These are phyloP conservation scores for Halictus rubicundus DNA, from an alignment of 1,140 invertebrate genomes.

Conservation along the genomic window DNA sequence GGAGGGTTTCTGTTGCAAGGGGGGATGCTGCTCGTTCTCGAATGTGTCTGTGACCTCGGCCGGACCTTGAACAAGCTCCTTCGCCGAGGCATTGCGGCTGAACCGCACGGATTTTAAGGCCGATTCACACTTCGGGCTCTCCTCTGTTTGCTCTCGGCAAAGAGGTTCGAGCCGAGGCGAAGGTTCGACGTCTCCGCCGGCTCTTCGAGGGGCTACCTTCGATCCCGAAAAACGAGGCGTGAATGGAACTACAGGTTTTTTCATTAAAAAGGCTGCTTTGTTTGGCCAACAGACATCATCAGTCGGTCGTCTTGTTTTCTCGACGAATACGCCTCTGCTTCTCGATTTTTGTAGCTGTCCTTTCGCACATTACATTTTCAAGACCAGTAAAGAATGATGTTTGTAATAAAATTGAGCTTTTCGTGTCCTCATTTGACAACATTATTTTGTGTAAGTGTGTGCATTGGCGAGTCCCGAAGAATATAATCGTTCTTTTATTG, in stretches of 20 bases:
- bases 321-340: too few relatives aligned
- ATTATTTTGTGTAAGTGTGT: too few relatives aligned
- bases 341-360: too few relatives aligned
- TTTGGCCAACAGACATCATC: too few relatives aligned
- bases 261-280: neutral
- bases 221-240: constrained; percentile 48
- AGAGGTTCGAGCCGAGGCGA: neutral
- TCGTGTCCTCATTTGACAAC: too few relatives aligned
- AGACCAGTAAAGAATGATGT: too few relatives aligned
- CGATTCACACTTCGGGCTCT: constrained; percentile 9
- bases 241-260: constrained; percentile 35
- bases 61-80: constrained; percentile 76
- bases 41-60: constrained; percentile 73
- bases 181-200: neutral
- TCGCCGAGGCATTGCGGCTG: constrained; percentile 46
- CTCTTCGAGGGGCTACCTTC: neutral
- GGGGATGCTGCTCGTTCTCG: constrained; percentile 52
- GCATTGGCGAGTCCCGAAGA: too few relatives aligned
- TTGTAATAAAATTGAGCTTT: too few relatives aligned
- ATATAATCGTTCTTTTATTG: too few relatives aligned
- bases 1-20: constrained; percentile 29
- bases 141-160: neutral
- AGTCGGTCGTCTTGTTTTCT: too few relatives aligned
- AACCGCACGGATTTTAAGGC: constrained; percentile 28
- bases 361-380: too few relatives aligned